These are phyloP conservation scores for Rhynchopsitta pachyrhyncha DNA, from an alignment of 2,113 vertebrate species.

Conservation along the genomic window DNA sequence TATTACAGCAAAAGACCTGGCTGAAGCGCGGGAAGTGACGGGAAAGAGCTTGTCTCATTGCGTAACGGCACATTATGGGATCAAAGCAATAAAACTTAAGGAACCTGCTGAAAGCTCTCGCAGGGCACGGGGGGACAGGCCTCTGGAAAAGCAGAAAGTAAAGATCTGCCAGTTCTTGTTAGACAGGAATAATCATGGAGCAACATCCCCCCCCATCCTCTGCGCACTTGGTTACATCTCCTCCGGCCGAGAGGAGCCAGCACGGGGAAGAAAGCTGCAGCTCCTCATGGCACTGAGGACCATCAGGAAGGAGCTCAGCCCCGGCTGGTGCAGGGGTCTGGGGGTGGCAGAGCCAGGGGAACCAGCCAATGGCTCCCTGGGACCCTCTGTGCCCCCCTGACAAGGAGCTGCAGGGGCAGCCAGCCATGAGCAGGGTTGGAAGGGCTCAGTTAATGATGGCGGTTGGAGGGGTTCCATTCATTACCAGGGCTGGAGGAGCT, in stretches of 20 bases:
- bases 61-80: slow-evolving; percentile 38
- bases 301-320: accelerated
- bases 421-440: neutral
- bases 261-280: accelerated
- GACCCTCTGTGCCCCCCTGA: neutral
- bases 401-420: neutral
- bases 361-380: accelerated
- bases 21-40: slow-evolving; percentile 22
- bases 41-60: slow-evolving; percentile 44
- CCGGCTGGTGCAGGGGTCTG: accelerated
- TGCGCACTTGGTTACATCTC: neutral
- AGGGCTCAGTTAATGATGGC: neutral
- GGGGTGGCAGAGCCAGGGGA: neutral
- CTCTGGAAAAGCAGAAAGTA: neutral
- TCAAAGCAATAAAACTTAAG: slow-evolving; percentile 61
- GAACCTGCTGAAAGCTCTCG: neutral
- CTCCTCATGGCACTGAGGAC: neutral
- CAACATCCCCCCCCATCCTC: neutral
- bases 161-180: slow-evolving; percentile 23
- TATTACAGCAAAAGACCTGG: slow-evolving; percentile 46
- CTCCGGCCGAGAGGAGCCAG: neutral
- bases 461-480: neutral
- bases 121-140: neutral
- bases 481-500: neutral
- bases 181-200: neutral